A percentile compares a stretch with the other conserved stretches of the same genome.
Evolutionary conservation across 2,113 vertebrate genomes (phyloP).

Genomic region (Sporophila hypoxantha): DNA sequence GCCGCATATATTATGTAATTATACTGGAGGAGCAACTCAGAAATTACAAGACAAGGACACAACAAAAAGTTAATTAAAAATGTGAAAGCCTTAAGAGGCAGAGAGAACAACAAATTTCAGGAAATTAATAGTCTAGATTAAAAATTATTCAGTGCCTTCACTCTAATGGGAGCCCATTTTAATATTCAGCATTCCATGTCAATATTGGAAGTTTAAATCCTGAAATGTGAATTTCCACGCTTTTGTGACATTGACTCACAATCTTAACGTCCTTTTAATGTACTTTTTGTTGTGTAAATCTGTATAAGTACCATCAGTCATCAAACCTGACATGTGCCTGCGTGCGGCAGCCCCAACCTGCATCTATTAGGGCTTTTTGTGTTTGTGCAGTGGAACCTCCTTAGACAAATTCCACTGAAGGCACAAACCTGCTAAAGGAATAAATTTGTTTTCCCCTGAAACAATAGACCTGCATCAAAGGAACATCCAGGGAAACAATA

Average conservation of each 20-base stretch:
- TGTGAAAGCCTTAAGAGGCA: slow-evolving; percentile 51
- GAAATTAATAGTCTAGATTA: slow-evolving; percentile 71
- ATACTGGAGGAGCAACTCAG: slow-evolving; percentile 66
- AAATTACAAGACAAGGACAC: slow-evolving; percentile 73
- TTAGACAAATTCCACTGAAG: slow-evolving; percentile 70
- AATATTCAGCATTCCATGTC: slow-evolving; percentile 64
- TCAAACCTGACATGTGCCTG: slow-evolving; percentile 72
- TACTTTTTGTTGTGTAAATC: slow-evolving; percentile 82
- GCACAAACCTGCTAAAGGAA: slow-evolving; percentile 71
- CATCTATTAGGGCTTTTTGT: slow-evolving; percentile 76
- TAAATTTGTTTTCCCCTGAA: slow-evolving; percentile 67
- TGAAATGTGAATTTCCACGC: slow-evolving; percentile 69
- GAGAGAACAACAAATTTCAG: slow-evolving; percentile 65
- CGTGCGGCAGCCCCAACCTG: slow-evolving; percentile 64
- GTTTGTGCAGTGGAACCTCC: slow-evolving; percentile 72
- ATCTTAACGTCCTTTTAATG: slow-evolving; percentile 73
- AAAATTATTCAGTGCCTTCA: slow-evolving; percentile 61
- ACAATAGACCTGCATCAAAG: slow-evolving; percentile 67
- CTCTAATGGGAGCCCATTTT: slow-evolving; percentile 61
- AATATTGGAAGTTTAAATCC: slow-evolving; percentile 76
- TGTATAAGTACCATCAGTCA: slow-evolving; percentile 76
- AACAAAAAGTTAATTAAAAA: slow-evolving; percentile 75
- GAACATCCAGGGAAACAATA: slow-evolving; percentile 55
- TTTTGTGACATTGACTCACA: slow-evolving; percentile 73
- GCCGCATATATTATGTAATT: slow-evolving; percentile 69